Evolutionary conservation across 2,113 vertebrate genomes (phyloP).

Genomic region (Lamprotornis superbus): DNA sequence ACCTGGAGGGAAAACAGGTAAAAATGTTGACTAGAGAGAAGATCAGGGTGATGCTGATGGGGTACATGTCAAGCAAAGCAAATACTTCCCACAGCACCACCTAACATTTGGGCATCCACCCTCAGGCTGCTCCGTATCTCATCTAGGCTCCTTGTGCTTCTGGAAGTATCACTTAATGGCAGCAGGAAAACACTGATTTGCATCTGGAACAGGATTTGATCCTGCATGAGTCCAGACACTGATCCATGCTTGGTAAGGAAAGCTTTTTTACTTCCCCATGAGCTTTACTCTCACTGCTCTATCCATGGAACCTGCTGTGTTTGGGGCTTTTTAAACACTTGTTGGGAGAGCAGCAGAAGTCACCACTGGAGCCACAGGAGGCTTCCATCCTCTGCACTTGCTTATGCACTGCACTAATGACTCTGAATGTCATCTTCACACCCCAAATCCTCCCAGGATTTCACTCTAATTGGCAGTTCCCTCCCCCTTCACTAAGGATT

Average conservation of each 20-base stretch:
- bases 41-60: not conserved
- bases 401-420: not conserved
- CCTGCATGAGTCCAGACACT: not conserved
- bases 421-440: not conserved
- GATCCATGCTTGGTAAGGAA: rapidly evolving
- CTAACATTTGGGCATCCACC: not conserved
- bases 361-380: not conserved
- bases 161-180: not conserved
- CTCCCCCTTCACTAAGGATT: not conserved
- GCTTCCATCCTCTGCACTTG: not conserved
- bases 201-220: not conserved
- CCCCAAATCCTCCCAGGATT: not conserved
- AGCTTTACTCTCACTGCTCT: not conserved
- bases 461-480: not conserved
- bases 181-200: not conserved
- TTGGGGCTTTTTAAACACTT: not conserved
- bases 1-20: not conserved
- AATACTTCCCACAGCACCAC: not conserved
- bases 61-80: not conserved
- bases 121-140: not conserved
- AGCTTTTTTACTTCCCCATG: not conserved
- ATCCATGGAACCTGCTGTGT: not conserved
- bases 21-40: not conserved
- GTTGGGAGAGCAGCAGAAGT: not conserved
- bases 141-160: not conserved